Conservation (phyloP, 1,140 invertebrate genomes). For the fruit fly (Drosophila melanogaster) region Release_6_plus_ISO1_MT NT_037436.4:19644501-19645000, state of each 20-base stretch:
- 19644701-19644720: slow-evolving; percentile 60
- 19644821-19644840: slow-evolving; percentile 68
- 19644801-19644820: slow-evolving; percentile 73
- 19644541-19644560: slow-evolving; percentile 14
- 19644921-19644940: not conserved
- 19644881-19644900: not conserved
- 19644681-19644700: slow-evolving; percentile 23
- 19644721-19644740: slow-evolving; percentile 41
- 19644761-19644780: slow-evolving; percentile 70
- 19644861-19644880: slow-evolving; percentile 41
- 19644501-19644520: slow-evolving; percentile 79
- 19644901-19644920: not conserved
- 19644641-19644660: slow-evolving; percentile 63
- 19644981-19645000: no score
- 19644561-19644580: slow-evolving; percentile 49
- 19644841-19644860: slow-evolving; percentile 65
- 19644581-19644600: slow-evolving; percentile 26
- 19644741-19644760: slow-evolving; percentile 73
- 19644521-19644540: slow-evolving; percentile 22
- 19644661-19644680: slow-evolving; percentile 80
- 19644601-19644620: slow-evolving; percentile 35
- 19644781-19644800: slow-evolving; percentile 22
- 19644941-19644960: not conserved
- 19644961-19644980: not conserved
- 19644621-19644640: slow-evolving; percentile 70